Conservation (phyloP, 2,888 invertebrate genomes). For the Orthosia gracilis region DNA sequence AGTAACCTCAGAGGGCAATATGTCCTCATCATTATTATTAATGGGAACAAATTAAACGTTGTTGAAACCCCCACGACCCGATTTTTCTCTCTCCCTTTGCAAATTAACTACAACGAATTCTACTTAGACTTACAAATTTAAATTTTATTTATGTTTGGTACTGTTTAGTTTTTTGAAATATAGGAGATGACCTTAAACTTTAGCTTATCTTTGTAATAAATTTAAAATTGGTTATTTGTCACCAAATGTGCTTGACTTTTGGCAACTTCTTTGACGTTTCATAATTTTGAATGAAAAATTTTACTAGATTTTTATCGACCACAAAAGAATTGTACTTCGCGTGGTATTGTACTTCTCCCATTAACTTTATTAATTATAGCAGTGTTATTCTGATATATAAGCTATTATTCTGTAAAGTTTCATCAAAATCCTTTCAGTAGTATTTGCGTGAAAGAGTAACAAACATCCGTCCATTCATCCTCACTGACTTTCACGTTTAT, state of each 20-base stretch:
- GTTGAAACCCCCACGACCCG: conserved; percentile 79
- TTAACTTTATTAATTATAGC: too few relatives aligned
- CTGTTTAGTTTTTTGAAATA: conserved; percentile 47
- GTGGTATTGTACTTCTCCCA: too few relatives aligned
- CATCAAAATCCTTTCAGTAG: too few relatives aligned
- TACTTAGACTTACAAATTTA: conserved; percentile 80
- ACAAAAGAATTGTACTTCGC: too few relatives aligned
- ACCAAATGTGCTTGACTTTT: not conserved
- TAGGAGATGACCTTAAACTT: not conserved
- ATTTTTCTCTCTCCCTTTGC: conserved; percentile 85
- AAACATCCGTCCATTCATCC: too few relatives aligned
- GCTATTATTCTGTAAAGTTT: too few relatives aligned
- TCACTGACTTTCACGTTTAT: too few relatives aligned
- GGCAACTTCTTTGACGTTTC: not conserved
- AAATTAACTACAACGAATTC: conserved; percentile 87
- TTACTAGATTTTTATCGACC: not conserved
- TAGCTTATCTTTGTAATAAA: not conserved
- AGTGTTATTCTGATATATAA: too few relatives aligned
- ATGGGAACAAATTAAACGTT: conserved; percentile 87
- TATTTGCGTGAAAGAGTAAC: too few relatives aligned
- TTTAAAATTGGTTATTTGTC: not conserved
- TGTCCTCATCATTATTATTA: conserved; percentile 86
- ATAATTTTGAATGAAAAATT: not conserved
- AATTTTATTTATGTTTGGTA: conserved; percentile 66
- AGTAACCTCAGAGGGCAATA: conserved; percentile 74